Evolutionary conservation across 1,140 invertebrate genomes (phyloP), one percentile per base, ranked within the genome.

Genomic region (Eupristina koningsbergeri): DNA sequence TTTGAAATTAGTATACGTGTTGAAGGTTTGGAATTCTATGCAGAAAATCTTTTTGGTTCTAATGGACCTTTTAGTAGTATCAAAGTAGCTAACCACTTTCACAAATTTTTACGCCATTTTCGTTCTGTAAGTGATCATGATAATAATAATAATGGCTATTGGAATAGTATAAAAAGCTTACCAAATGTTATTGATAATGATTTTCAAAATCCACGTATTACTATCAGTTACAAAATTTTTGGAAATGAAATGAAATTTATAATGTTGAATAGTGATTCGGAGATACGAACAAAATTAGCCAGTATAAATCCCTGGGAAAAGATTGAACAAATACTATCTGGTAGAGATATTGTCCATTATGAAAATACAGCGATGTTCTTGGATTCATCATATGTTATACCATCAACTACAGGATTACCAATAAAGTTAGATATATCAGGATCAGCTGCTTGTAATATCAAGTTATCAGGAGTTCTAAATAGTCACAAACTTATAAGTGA

Each of bases 21-120:
- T 15, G 96, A 98, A 91, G 97, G 97, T 41, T 94, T 98, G 76
- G 97, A 99, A 89, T 94, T 94, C 85, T 95, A 97, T 88, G 93
- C 97, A 31, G 97, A 98, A 90, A 94, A 94, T 47, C 92, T 97
- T 41, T 97, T 98, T 88, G 96, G 96, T 0, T 94, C 95, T 0
- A 94, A 95, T 83, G 96, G 96, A 8, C 94, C 94, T 0, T 93
- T 96, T 5, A 96, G 93, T 85, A 93, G 94, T 39, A 93, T 95
- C 69, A 93, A 94, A 87, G 88, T 95, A 22, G 93, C 93, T 26
- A 92, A 94, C 83, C 94, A 94, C 86, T 89, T 96, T 0, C 91
- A 86, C 9, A 83, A 90, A 31, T 92, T 93, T 39, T 76, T 95
- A 0, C 90, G 94, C 26, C 91, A 93, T 61, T 91, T 94, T n/a